A percentile compares a stretch with the other conserved stretches of the same genome.
phyloP scores from a whole-genome alignment of 2,113 vertebrate species.

The Rhipidura dahli region DNA sequence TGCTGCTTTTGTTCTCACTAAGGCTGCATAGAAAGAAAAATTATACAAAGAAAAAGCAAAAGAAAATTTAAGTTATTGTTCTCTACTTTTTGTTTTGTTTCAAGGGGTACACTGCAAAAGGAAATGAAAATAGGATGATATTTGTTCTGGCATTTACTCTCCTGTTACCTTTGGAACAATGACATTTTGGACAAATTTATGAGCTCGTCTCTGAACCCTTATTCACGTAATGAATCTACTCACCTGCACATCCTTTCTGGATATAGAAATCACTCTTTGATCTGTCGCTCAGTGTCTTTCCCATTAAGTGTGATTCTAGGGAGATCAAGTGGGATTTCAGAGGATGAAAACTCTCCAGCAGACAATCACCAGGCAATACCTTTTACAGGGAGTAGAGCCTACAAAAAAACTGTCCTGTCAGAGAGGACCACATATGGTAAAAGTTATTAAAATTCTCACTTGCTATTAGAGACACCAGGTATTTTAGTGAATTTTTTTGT shows the following conservation, averaged over 20 bases:
- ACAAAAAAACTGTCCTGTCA: not conserved
- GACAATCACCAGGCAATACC: not conserved
- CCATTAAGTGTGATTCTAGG: not conserved
- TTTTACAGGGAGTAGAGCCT: not conserved
- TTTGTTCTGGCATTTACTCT: not conserved
- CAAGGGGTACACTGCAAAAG: not conserved
- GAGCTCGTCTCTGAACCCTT: not conserved
- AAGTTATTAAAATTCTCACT: not conserved
- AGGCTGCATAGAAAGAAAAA: not conserved
- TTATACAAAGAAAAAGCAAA: not conserved
- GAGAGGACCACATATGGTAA: not conserved
- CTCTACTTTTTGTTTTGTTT: not conserved
- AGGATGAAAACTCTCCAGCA: slow-evolving; percentile 2
- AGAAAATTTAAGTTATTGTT: not conserved
- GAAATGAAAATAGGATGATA: not conserved
- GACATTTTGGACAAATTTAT: not conserved
- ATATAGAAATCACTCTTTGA: not conserved
- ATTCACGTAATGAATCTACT: not conserved
- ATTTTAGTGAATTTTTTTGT: not conserved
- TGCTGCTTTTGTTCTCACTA: not conserved
- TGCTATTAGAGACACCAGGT: not conserved
- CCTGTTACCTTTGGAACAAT: not conserved
- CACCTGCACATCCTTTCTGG: not conserved
- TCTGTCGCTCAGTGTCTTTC: not conserved
- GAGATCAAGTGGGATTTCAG: slow-evolving; percentile 31